These are phyloP conservation scores for Protonemura montana DNA, from an alignment of 2,888 invertebrate species.

Conservation along the genomic window DNA sequence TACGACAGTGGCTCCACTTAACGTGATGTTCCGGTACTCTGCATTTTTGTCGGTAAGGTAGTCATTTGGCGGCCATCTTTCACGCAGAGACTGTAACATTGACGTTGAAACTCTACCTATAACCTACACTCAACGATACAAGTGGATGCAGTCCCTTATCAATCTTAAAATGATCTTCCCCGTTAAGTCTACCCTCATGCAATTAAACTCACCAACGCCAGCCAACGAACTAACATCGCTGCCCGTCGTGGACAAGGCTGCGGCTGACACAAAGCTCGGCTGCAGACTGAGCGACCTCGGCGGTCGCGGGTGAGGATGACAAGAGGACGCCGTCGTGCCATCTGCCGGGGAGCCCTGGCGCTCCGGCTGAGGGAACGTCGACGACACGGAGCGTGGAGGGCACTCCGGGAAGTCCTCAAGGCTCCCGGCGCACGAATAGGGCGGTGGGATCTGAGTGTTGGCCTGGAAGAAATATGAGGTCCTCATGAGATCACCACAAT, in stretches of 20 bases:
- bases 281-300: slow-evolving; percentile 26
- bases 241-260: slow-evolving; percentile 61
- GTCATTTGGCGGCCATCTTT: no score
- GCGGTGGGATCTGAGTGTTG: slow-evolving; percentile 82
- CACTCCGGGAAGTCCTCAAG: slow-evolving; percentile 66
- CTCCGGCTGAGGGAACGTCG: slow-evolving; percentile 32
- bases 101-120: no score
- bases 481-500: no score
- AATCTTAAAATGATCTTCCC: no score
- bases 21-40: no score
- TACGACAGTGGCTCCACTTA: no score
- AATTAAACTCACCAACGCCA: slow-evolving; percentile 56
- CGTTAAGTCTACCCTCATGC: neutral
- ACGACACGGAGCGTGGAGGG: slow-evolving; percentile 44
- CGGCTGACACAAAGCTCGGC: slow-evolving; percentile 45
- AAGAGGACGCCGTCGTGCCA: slow-evolving; percentile 21
- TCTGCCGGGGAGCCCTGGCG: slow-evolving; percentile 32
- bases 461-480: slow-evolving; percentile 64
- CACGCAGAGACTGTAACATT: no score
- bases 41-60: no score
- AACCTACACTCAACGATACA: no score
- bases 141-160: no score
- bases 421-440: slow-evolving; percentile 81
- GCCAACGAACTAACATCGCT: slow-evolving; percentile 76
- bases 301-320: neutral